These are phyloP conservation scores for Crypturellus tataupa DNA, from an alignment of 2,797 vertebrate genomes.

Conservation along the genomic window DNA sequence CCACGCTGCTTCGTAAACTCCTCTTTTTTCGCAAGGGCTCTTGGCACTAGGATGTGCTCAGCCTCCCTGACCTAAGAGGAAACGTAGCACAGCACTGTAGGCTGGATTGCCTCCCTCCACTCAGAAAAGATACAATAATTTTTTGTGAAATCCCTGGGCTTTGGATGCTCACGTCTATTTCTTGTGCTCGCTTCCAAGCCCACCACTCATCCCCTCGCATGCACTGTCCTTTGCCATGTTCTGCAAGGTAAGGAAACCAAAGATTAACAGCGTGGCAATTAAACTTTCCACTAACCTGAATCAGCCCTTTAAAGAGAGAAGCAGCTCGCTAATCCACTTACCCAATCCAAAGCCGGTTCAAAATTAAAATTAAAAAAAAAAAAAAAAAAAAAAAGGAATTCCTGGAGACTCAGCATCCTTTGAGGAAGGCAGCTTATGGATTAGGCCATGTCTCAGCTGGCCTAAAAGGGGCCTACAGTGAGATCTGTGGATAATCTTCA, in stretches of 20 bases:
- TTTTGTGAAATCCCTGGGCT: neutral
- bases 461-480: neutral
- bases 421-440: neutral
- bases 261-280: neutral
- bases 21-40: neutral
- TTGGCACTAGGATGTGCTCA: neutral
- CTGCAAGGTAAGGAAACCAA: neutral
- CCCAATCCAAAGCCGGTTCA: neutral
- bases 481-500: neutral
- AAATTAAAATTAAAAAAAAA: neutral
- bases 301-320: neutral
- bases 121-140: accelerated
- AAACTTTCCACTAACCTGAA: slow-evolving; percentile 36
- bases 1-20: neutral
- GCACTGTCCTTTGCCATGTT: neutral
- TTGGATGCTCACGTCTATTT: neutral
- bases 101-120: neutral
- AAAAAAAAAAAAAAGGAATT: too few relatives aligned
- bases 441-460: too few relatives aligned
- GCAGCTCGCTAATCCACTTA: slow-evolving; percentile 40
- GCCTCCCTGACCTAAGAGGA: neutral
- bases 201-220: neutral
- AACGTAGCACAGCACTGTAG: accelerated
- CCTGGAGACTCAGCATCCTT: neutral
- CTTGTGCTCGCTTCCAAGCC: neutral